These are phyloP conservation scores for Pogonognathellus flavescens DNA, from an alignment of 1,140 invertebrate species.

Conservation along the genomic window DNA sequence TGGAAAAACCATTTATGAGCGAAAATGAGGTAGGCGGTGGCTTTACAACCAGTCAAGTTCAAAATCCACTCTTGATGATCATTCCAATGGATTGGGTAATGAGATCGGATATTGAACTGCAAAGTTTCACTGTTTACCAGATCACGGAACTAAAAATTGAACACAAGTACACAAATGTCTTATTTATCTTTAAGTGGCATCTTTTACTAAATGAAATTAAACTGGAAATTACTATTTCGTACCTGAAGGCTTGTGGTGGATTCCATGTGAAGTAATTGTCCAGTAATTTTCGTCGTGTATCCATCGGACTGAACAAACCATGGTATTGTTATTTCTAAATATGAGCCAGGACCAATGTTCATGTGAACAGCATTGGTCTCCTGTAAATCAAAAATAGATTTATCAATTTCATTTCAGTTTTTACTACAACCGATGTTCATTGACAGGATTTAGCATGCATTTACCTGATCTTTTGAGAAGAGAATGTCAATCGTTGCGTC, in stretches of 20 bases:
- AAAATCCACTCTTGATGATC: constrained; percentile 93
- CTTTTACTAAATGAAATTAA: no score
- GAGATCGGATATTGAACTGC: constrained; percentile 88
- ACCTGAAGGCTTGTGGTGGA: constrained; percentile 91
- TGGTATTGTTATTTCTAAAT: constrained; percentile 94
- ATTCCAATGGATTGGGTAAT: constrained; percentile 94
- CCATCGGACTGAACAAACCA: constrained; percentile 89
- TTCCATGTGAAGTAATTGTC: constrained; percentile 92
- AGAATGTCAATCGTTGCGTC: constrained; percentile 95
- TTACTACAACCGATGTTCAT: not conserved
- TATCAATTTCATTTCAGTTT: constrained; percentile 31
- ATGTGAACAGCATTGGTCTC: constrained; percentile 97
- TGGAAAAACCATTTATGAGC: constrained; percentile 96
- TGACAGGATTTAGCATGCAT: not conserved
- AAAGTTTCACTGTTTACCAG: constrained; percentile 94
- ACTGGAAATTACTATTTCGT: no score
- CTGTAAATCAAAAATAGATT: constrained; percentile 68
- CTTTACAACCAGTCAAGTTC: constrained; percentile 92
- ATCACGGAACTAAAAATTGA: constrained; percentile 79
- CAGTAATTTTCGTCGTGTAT: constrained; percentile 90
- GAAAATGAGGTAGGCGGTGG: constrained; percentile 91
- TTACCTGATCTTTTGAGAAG: constrained; percentile 91
- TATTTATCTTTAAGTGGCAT: no score
- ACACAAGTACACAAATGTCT: no score
- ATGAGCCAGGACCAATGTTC: constrained; percentile 92